A percentile compares a stretch with the other conserved stretches of the same genome.
Conservation (phyloP, 1,140 invertebrate species). For the Camponotus floridanus region DNA sequence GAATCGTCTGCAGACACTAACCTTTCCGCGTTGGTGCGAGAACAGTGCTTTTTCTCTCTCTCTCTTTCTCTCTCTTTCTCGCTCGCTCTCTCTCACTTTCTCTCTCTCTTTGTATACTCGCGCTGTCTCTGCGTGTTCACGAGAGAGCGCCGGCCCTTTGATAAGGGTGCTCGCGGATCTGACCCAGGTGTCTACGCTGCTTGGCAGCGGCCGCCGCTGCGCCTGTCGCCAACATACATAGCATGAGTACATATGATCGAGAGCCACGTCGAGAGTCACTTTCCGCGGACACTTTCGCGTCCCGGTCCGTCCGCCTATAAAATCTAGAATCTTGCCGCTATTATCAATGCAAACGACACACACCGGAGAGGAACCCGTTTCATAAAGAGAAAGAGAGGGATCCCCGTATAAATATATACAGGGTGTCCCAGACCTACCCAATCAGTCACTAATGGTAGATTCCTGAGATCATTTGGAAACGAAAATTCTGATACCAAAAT, state of each 20-base stretch:
- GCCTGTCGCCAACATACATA: constrained; percentile 86
- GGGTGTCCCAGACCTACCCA: no score
- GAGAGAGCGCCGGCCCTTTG: constrained; percentile 95
- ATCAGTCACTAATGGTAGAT: no score
- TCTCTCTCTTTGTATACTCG: constrained; percentile 50
- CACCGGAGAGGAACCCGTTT: constrained; percentile 6
- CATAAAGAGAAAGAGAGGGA: neutral
- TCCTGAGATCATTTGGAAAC: no score
- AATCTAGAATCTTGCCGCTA: constrained; percentile 66
- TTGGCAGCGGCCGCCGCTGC: constrained; percentile 91
- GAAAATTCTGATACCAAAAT: no score
- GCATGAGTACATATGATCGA: constrained; percentile 69
- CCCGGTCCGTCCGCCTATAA: neutral
- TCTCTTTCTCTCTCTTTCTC: constrained; percentile 19
- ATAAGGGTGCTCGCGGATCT: constrained; percentile 96
- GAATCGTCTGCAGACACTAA: constrained; percentile 82
- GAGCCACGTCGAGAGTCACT: neutral
- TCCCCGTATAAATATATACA: no score
- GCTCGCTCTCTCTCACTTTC: constrained; percentile 28
- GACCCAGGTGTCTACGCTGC: constrained; percentile 92
- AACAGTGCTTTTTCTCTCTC: constrained; percentile 67
- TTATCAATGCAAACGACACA: constrained; percentile 64
- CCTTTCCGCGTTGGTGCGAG: constrained; percentile 83
- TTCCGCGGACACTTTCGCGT: neutral
- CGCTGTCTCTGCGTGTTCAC: constrained; percentile 85